A percentile compares a stretch with the other conserved stretches of the same genome.
Conservation (phyloP, 2,888 invertebrate species). For the Onthophagus sagittarius region DNA sequence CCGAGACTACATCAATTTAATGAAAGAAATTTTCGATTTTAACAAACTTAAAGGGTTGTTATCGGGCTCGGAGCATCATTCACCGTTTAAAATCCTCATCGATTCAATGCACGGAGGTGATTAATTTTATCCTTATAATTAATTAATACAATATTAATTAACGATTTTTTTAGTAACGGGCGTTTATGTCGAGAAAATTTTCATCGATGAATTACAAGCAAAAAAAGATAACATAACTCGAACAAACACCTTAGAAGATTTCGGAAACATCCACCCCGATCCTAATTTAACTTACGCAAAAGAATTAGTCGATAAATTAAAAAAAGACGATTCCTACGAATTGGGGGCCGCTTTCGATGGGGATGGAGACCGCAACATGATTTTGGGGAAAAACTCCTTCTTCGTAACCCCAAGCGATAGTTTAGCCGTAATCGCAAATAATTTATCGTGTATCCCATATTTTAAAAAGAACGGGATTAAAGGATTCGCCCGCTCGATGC, state of each 20-base stretch:
- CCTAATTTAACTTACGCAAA: conserved; percentile 89
- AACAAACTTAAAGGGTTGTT: conserved; percentile 68
- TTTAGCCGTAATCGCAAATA: conserved; percentile 89
- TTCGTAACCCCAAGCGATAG: conserved; percentile 98
- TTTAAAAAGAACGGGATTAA: conserved; percentile 76
- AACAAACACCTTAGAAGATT: conserved; percentile 82
- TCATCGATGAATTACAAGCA: conserved; percentile 81
- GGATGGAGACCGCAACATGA: conserved; percentile 98
- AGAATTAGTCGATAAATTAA: conserved; percentile 64
- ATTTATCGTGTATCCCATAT: conserved; percentile 89
- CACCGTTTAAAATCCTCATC: conserved; percentile 80
- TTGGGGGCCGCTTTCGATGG: conserved; percentile 98
- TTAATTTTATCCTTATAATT: conserved; percentile 19
- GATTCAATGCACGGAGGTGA: conserved; percentile 94
- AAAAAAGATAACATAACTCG: conserved; percentile 63
- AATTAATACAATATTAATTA: conserved; percentile 5
- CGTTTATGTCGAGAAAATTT: conserved; percentile 87
- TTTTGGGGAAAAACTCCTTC: conserved; percentile 91
- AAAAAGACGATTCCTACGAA: conserved; percentile 58
- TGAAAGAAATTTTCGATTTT: conserved; percentile 98
- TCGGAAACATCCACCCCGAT: conserved; percentile 95
- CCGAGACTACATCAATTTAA: conserved; percentile 78
- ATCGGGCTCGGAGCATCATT: conserved; percentile 60
- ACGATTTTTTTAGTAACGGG: conserved; percentile 80
- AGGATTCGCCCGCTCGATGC: conserved; percentile 98